phyloP scores from a whole-genome alignment of 2,888 invertebrate genomes.

The Cosmorhoe ocellata region DNA sequence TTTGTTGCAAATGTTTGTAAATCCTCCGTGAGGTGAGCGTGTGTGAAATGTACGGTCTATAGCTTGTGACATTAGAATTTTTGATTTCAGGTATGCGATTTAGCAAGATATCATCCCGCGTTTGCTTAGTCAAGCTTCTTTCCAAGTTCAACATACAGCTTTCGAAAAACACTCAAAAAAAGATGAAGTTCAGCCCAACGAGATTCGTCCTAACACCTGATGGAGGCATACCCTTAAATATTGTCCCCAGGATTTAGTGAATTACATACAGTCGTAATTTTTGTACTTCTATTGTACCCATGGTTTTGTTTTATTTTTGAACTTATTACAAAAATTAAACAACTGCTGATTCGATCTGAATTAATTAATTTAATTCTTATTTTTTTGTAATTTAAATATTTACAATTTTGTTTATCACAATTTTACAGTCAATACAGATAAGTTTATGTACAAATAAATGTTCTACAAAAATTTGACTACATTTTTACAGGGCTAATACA shows the following conservation, averaged over 20 bases:
- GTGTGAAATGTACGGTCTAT: too few relatives aligned
- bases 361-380: conserved; percentile 44
- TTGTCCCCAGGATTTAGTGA: background rate
- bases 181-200: background rate
- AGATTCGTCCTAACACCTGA: background rate
- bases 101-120: conserved; percentile 45
- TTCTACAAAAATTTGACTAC: conserved; percentile 26
- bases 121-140: conserved; percentile 46
- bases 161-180: conserved; percentile 37
- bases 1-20: too few relatives aligned
- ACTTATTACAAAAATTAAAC: conserved; percentile 37
- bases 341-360: conserved; percentile 36
- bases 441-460: conserved; percentile 54
- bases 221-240: background rate
- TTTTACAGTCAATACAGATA: conserved; percentile 66
- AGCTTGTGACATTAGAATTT: too few relatives aligned
- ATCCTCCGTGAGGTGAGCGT: too few relatives aligned
- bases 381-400: conserved; percentile 52
- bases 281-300: too few relatives aligned
- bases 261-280: too few relatives aligned
- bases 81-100: conserved; percentile 51
- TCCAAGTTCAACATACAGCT: conserved; percentile 44
- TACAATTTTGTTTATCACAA: conserved; percentile 67
- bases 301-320: too few relatives aligned
- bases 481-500: conserved; percentile 8